These are phyloP conservation scores for Lepidostoma basale DNA, from an alignment of 1,140 invertebrate genomes.

Conservation along the genomic window DNA sequence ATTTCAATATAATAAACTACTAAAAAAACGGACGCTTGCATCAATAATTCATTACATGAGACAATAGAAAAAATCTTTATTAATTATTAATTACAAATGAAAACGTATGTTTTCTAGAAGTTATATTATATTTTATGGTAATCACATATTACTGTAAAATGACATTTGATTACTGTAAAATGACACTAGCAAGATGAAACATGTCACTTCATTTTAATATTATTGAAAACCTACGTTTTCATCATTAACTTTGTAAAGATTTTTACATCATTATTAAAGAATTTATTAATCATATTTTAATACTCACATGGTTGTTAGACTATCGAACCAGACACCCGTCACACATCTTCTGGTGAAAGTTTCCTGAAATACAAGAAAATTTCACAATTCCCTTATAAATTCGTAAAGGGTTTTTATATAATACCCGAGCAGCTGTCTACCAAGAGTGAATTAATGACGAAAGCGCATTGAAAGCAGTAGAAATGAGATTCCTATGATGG, in stretches of 20 bases:
- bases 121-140: not conserved
- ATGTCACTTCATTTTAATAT: not conserved
- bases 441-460: too few species aligned
- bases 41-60: too few species aligned
- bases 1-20: too few species aligned
- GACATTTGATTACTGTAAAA: not conserved
- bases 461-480: too few species aligned
- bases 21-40: too few species aligned
- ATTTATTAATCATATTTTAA: not conserved
- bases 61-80: too few species aligned
- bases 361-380: conserved; percentile 1
- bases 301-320: not conserved
- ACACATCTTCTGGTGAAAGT: not conserved
- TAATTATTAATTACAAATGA: too few species aligned
- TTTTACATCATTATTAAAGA: not conserved
- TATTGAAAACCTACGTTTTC: not conserved
- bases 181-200: not conserved
- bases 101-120: not conserved
- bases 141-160: not conserved
- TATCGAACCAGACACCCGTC: conserved; percentile 8
- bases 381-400: too few species aligned
- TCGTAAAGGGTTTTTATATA: too few species aligned
- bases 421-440: too few species aligned
- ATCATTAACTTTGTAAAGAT: not conserved
- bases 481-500: too few species aligned